Conservation (phyloP, 2,113 vertebrate species). For the Cinclus mexicanus region DNA sequence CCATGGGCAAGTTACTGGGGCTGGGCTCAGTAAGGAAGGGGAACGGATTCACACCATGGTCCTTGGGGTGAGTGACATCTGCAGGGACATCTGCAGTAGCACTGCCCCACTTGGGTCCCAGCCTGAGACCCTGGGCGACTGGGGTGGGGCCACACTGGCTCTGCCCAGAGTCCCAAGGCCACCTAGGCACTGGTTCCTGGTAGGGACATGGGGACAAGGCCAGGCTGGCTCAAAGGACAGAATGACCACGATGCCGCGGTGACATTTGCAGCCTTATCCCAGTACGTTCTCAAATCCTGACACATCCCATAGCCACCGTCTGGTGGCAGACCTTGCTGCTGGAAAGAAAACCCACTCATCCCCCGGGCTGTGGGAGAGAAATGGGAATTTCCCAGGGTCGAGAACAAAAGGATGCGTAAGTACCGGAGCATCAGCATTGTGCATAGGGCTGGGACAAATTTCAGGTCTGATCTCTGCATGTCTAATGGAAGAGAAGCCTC, state of each 20-base stretch:
- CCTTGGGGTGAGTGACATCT: neutral
- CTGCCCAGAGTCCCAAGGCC: neutral
- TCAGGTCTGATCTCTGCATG: conserved; percentile 5
- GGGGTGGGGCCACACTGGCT: neutral
- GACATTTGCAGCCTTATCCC: neutral
- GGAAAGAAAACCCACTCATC: neutral
- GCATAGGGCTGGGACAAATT: neutral
- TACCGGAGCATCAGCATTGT: neutral
- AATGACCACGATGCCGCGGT: rapidly evolving
- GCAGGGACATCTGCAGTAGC: neutral
- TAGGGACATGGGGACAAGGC: neutral
- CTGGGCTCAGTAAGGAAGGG: neutral
- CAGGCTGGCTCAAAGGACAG: neutral
- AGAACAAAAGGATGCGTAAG: neutral
- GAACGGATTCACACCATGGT: neutral
- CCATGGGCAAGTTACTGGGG: neutral
- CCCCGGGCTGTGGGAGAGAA: neutral
- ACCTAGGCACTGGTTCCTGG: neutral
- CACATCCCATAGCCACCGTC: neutral
- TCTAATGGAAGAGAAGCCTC: neutral
- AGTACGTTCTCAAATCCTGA: neutral
- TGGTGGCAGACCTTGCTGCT: neutral
- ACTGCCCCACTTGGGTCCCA: neutral
- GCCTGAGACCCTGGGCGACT: neutral
- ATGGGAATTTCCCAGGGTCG: neutral